phyloP scores from a whole-genome alignment of 1,140 invertebrate species.

The Monochamus saltuarius region DNA sequence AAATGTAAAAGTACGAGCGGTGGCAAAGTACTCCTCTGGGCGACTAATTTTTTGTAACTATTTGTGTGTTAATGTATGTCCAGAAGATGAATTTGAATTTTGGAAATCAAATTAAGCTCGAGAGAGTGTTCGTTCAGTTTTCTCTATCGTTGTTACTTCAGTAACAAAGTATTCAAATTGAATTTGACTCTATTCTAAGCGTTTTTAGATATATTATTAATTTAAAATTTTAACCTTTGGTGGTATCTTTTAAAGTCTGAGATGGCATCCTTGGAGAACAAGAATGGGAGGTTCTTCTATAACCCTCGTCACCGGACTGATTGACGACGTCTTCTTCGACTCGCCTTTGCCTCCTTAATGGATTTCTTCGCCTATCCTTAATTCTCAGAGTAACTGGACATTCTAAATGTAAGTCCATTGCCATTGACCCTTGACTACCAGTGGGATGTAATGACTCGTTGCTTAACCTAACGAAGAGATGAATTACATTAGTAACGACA shows the following conservation, averaged over 20 bases:
- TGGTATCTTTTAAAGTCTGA: slow-evolving; percentile 18
- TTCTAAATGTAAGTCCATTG: slow-evolving; percentile 69
- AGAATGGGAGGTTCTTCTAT: slow-evolving; percentile 41
- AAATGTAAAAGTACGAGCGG: too few relatives aligned
- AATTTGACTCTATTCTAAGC: too few relatives aligned
- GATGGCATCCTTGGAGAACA: slow-evolving; percentile 31
- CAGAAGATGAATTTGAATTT: too few relatives aligned
- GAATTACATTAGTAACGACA: background rate
- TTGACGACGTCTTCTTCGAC: slow-evolving; percentile 66
- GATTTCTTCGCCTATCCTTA: slow-evolving; percentile 67
- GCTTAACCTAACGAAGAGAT: slow-evolving; percentile 45
- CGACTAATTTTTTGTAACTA: too few relatives aligned
- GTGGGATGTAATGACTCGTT: slow-evolving; percentile 57
- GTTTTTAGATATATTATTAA: too few relatives aligned
- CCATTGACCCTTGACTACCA: slow-evolving; percentile 68
- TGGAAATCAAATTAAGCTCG: too few relatives aligned
- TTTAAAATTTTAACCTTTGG: background rate
- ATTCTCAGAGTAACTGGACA: slow-evolving; percentile 69
- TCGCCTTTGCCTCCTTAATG: slow-evolving; percentile 71
- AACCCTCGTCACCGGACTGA: slow-evolving; percentile 19
- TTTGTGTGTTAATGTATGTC: too few relatives aligned
- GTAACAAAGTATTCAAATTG: too few relatives aligned
- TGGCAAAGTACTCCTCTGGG: too few relatives aligned
- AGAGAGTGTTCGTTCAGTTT: too few relatives aligned
- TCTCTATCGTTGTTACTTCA: too few relatives aligned